Evolutionary conservation across 1,140 invertebrate genomes (phyloP).

Genomic region (Cyclargus thomasi): DNA sequence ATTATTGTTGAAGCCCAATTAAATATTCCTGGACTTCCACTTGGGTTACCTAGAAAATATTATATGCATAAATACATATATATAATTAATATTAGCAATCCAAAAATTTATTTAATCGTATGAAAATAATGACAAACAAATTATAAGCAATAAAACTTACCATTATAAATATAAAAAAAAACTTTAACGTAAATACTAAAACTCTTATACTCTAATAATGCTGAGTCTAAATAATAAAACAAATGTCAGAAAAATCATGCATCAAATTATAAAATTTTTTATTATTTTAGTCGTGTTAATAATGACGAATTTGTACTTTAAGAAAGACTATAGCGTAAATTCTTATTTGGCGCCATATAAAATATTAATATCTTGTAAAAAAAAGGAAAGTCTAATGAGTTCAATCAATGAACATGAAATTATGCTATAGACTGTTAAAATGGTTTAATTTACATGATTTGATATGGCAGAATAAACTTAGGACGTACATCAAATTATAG

Average conservation of each 20-base stretch:
- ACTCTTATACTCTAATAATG: slow-evolving; percentile 20
- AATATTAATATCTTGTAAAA: too few relatives aligned
- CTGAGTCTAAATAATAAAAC: slow-evolving; percentile 19
- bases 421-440: neutral
- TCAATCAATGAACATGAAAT: neutral
- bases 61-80: slow-evolving; percentile 54
- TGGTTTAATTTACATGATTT: neutral
- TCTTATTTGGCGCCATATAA: neutral
- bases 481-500: neutral
- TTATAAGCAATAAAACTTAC: slow-evolving; percentile 60
- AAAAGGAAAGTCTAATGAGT: too few relatives aligned
- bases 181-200: slow-evolving; percentile 50
- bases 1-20: slow-evolving; percentile 58
- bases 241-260: slow-evolving; percentile 22
- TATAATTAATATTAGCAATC: slow-evolving; percentile 28
- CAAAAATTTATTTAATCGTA: slow-evolving; percentile 24
- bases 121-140: slow-evolving; percentile 40
- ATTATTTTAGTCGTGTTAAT: neutral
- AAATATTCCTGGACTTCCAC: slow-evolving; percentile 65
- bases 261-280: neutral
- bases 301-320: neutral
- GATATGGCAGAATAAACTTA: neutral
- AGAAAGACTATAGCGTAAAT: neutral
- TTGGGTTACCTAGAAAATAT: slow-evolving; percentile 74
- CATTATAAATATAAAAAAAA: slow-evolving; percentile 52